A percentile compares a stretch with the other conserved stretches of the same genome.
Evolutionary conservation across 2,888 invertebrate genomes (phyloP).

Genomic region (Habrosyne pyritoides): DNA sequence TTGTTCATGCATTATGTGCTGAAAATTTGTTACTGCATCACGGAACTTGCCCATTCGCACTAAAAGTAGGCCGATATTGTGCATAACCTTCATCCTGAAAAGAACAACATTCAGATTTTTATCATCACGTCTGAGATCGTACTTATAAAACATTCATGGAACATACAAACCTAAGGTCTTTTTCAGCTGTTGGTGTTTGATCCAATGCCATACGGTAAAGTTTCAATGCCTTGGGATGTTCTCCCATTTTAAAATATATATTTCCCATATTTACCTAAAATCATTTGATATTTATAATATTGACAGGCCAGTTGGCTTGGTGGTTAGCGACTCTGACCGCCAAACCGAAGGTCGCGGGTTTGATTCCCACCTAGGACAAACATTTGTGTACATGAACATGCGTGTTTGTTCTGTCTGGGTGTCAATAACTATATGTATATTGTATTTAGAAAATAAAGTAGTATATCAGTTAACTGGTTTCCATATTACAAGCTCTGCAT

Average conservation of each 20-base stretch:
- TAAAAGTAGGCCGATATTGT: conserved; percentile 97
- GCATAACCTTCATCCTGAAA: conserved; percentile 96
- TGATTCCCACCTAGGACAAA: too few species aligned
- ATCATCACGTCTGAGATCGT: conserved; percentile 6
- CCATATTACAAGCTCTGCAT: too few species aligned
- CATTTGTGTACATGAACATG: too few species aligned
- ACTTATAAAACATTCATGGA: background rate
- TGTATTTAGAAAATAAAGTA: too few species aligned
- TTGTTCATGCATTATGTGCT: conserved; percentile 98
- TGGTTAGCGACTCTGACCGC: too few species aligned
- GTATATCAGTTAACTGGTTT: too few species aligned
- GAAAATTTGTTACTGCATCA: conserved; percentile 98
- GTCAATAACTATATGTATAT: background rate
- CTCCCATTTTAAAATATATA: conserved; percentile 97
- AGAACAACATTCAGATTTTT: conserved; percentile 8
- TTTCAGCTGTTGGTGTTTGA: conserved; percentile 96
- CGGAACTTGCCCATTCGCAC: conserved; percentile 98
- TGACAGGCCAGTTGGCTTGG: too few species aligned
- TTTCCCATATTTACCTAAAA: conserved; percentile 95
- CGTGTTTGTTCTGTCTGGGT: too few species aligned
- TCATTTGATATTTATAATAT: background rate
- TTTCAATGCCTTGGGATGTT: conserved; percentile 97
- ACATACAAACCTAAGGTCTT: conserved; percentile 89
- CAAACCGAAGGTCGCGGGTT: too few species aligned
- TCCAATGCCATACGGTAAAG: conserved; percentile 99